These are phyloP conservation scores for Holcopasites calliopsidis DNA, from an alignment of 1,140 invertebrate species.

Conservation along the genomic window DNA sequence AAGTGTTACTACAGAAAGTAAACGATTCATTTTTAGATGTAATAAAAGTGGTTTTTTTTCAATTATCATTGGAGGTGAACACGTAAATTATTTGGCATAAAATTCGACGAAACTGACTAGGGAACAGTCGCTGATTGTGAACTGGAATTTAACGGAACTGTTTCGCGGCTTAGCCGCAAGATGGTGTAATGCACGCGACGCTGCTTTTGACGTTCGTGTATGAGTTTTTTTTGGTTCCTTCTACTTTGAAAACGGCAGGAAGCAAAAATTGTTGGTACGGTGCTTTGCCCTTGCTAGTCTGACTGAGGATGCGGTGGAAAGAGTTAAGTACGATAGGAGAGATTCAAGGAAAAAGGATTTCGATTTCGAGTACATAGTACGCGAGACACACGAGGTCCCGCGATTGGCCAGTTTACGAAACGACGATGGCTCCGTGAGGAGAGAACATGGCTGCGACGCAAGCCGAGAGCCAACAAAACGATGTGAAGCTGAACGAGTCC, in stretches of 20 bases:
- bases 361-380: slow-evolving; percentile 68
- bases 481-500: slow-evolving; percentile 79
- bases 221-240: slow-evolving; percentile 63
- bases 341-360: slow-evolving; percentile 63
- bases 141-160: not conserved
- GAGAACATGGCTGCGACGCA: slow-evolving; percentile 82
- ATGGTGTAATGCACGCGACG: slow-evolving; percentile 70
- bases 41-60: no score
- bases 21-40: not conserved
- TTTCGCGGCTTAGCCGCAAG: slow-evolving; percentile 52
- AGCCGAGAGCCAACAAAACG: slow-evolving; percentile 82
- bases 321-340: slow-evolving; percentile 46
- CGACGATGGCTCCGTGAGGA: slow-evolving; percentile 74
- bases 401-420: slow-evolving; percentile 72
- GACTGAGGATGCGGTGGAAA: slow-evolving; percentile 54
- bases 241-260: slow-evolving; percentile 59
- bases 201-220: slow-evolving; percentile 74
- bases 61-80: not conserved
- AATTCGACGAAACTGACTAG: not conserved
- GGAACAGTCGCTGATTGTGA: slow-evolving; percentile 27
- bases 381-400: slow-evolving; percentile 66
- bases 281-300: slow-evolving; percentile 42
- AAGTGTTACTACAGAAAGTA: not conserved
- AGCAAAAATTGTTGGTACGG: slow-evolving; percentile 54
- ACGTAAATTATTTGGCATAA: not conserved